Evolutionary conservation across 2,113 vertebrate genomes (phyloP), one percentile per base, ranked within the genome.

Genomic region (Loxodonta africana): DNA sequence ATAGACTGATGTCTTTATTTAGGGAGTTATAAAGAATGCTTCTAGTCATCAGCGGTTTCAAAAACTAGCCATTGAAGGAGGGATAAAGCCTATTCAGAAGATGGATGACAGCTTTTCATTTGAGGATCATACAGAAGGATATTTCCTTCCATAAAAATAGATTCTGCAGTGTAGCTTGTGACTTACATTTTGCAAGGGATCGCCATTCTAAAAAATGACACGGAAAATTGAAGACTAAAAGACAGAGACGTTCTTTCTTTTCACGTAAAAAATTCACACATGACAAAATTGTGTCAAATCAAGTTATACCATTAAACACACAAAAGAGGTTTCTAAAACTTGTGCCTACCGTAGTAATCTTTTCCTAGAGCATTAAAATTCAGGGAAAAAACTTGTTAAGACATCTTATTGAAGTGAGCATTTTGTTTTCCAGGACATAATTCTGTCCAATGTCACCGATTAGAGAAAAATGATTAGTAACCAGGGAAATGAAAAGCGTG

Each of bases 1-100:
- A 97, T 97, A 98, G 97, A 98, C 95, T 98, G 98, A 98, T 98
- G 97, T 98, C 98, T 99, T 99, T 98, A 99, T 98, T 99, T 99
- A 98, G 97, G 71, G 97, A 98, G 97, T 98, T 98, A 98, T 97
- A 98, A 98, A 98, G 98, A 98, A 98, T 98, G 96, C 94, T 98
- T 98, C 92, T 86, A 98, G 97, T 98, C 97, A 98, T 99, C 98
- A 98, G 95, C 97, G 95, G 94, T 98, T 98, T 98, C 92, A 98
- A 98, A 98, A 98, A 95, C 92, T 97, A 97, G 92, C 92, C 95
- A 97, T 91, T 95, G 98, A 98, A 98, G 88, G 90, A 95, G 92
- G 96, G 97, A 98, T 97, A 98, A 98, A 99, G 98, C 95, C 97
- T 98, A 98, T 98, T 98, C 98, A 98, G 94, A 98, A 98, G 97